Conservation (phyloP, 1,140 invertebrate genomes). For the Drosophila miranda region DNA sequence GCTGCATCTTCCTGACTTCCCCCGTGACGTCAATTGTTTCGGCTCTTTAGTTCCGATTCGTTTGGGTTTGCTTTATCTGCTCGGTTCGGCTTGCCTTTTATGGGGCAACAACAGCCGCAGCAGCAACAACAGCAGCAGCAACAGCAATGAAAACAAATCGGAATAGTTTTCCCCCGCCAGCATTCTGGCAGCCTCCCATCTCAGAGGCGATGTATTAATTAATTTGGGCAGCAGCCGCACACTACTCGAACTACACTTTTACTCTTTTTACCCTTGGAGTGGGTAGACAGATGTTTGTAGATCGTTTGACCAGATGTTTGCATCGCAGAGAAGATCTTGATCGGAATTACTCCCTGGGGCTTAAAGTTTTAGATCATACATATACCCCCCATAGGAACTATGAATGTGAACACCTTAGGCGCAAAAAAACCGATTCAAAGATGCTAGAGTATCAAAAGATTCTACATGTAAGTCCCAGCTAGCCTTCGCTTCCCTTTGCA, state of each 20-base stretch:
- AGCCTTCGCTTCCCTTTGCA: neutral
- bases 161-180: conserved; percentile 59
- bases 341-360: too few relatives aligned
- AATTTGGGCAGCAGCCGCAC: conserved; percentile 36
- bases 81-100: conserved; percentile 42
- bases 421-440: too few relatives aligned
- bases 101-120: conserved; percentile 46
- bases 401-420: too few relatives aligned
- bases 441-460: neutral
- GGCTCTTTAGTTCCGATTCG: conserved; percentile 24
- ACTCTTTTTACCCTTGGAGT: neutral
- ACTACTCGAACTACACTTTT: conserved; percentile 27
- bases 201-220: conserved; percentile 65
- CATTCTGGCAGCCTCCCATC: conserved; percentile 65
- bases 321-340: neutral
- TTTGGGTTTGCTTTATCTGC: conserved; percentile 42
- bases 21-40: conserved; percentile 42
- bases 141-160: conserved; percentile 58
- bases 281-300: neutral
- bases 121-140: conserved; percentile 23
- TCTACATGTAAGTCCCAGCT: too few relatives aligned
- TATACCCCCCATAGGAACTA: too few relatives aligned
- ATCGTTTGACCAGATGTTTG: neutral
- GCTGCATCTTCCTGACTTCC: conserved; percentile 5
- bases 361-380: too few relatives aligned